Base-by-base conservation (phyloP, 2,888 invertebrate species). In the Lymantria monacha region DNA sequence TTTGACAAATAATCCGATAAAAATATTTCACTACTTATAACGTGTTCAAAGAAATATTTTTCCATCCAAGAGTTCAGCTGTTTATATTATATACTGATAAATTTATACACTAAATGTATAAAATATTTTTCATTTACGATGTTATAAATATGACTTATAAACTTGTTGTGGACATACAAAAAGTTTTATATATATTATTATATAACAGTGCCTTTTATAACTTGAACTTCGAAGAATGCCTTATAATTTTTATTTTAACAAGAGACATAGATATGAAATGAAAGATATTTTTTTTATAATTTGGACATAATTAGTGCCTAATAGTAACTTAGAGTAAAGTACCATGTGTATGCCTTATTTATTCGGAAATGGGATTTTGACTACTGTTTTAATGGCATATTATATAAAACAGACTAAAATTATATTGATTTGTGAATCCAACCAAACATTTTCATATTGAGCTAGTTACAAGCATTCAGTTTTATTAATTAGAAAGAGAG, bases 271-370 rank as follows among this genome's bases (percentile, higher is more conserved):
- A 38, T 38, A 38, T n/a, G 38, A 3, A n/a, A 14, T 72, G 74
- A 70, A 75, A 70, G 68, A 70, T 67, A n/a, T 65, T 45, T 61
- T 46, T 61, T 60, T 53, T 63, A 55, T 70, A 54, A 62, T 64
- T 70, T 70, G 67, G 71, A 63, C 61, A 64, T 66, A 61, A n/a
- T n/a, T 22, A 69, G 72, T 76, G 71, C 69, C 71, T 77, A 70
- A 59, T 55, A 58, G 61, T 69, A 66, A 63, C 53, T 47, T 66
- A 72, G 63, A 59, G 48, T 63, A 9, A 62, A 63, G 69, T 64
- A 72, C 69, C 69, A 61, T 70, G 59, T 65, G 55, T 65, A 74
- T 74, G 73, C 72, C 68, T 74, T 75, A 70, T 64, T 67, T 70
- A 69, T 61, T 57, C 44, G 48, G 59, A 62, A 13, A 53, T 59